Evolutionary conservation across 2,113 vertebrate genomes (phyloP).

Genomic region (Sebastes schlegelii): DNA sequence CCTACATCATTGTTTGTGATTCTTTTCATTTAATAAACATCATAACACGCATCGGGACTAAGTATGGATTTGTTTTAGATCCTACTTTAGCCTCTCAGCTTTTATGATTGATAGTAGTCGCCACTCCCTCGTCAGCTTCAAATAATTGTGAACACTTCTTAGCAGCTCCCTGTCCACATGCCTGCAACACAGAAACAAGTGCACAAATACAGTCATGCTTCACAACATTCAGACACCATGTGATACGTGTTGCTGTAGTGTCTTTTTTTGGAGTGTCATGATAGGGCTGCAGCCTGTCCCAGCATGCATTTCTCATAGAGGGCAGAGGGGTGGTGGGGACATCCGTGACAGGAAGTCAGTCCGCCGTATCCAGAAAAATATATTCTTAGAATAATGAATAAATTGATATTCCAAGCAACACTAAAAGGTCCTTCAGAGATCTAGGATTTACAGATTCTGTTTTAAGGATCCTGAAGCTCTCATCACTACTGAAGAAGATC

Average conservation of each 20-base stretch:
- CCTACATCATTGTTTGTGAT: no score
- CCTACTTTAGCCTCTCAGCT: no score
- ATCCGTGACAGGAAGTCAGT: neutral
- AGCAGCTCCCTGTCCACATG: slow-evolving; percentile 29
- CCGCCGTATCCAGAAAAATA: neutral
- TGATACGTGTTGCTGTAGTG: neutral
- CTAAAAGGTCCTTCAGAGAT: neutral
- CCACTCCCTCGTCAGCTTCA: slow-evolving; percentile 19
- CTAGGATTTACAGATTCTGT: neutral
- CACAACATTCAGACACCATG: neutral
- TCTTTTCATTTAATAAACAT: no score
- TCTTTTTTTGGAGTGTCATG: neutral
- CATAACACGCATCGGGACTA: no score
- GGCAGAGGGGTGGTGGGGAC: no score
- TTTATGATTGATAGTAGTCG: neutral
- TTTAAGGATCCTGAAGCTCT: neutral
- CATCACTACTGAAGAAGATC: neutral
- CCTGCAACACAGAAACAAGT: slow-evolving; percentile 23
- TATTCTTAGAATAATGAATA: neutral
- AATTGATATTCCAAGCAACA: neutral
- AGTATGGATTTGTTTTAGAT: no score
- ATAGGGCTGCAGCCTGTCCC: neutral
- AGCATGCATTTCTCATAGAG: neutral
- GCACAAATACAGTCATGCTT: slow-evolving; percentile 27
- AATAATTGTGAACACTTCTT: slow-evolving; percentile 48